Conservation (phyloP, 2,113 vertebrate genomes). For the Uria lomvia region DNA sequence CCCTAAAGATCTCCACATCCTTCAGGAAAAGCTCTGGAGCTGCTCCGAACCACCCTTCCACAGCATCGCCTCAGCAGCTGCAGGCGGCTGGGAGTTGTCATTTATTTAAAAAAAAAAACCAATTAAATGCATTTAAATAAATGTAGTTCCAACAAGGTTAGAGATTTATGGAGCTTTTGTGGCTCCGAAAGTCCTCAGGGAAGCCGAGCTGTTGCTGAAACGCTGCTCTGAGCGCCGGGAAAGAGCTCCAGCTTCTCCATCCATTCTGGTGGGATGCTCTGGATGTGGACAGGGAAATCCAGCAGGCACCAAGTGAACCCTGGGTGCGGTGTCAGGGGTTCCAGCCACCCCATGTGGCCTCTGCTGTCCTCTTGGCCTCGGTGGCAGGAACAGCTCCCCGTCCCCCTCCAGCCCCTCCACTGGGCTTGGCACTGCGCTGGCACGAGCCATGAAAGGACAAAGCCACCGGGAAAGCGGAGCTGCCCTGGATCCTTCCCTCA, state of each 20-base stretch:
- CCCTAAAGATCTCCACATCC: background rate
- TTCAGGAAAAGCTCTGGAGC: background rate
- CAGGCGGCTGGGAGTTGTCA: background rate
- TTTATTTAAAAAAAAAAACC: background rate
- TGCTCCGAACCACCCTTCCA: background rate
- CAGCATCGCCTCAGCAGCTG: background rate
- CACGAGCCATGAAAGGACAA: fast-evolving
- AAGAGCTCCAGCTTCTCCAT: background rate
- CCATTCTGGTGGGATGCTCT: fast-evolving
- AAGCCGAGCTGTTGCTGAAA: background rate
- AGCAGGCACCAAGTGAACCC: background rate
- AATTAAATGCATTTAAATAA: background rate
- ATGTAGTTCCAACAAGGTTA: background rate
- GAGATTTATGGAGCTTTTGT: background rate
- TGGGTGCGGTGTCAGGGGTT: fast-evolving
- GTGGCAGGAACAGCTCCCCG: background rate
- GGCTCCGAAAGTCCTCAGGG: background rate
- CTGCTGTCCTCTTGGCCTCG: background rate
- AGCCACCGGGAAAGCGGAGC: background rate
- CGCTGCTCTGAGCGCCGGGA: fast-evolving
- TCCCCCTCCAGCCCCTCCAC: background rate
- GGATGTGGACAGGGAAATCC: fast-evolving
- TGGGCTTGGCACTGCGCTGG: no score
- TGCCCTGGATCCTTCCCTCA: background rate
- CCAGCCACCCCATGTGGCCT: background rate